phyloP scores from a whole-genome alignment of 2,888 invertebrate species.

The Caenorhabditis imperialis region DNA sequence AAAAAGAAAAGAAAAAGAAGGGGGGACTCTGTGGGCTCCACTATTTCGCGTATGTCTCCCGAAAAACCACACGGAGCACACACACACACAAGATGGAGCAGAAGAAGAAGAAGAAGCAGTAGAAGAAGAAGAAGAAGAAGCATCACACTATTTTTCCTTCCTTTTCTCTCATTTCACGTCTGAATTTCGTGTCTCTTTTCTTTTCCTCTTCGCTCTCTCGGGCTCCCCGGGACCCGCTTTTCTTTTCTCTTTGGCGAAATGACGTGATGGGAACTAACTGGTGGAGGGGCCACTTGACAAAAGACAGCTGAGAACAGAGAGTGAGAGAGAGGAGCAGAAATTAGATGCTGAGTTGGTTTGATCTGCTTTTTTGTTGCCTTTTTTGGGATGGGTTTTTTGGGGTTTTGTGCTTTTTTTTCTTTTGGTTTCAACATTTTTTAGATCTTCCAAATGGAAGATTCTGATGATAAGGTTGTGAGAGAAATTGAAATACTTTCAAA shows the following conservation, averaged over 20 bases:
- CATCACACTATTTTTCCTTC: constrained; percentile 50
- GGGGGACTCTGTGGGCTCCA: constrained; percentile 13
- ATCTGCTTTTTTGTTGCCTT: too few species aligned
- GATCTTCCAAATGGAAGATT: too few species aligned
- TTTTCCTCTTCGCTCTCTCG: constrained; percentile 12
- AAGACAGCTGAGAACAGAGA: constrained; percentile 14
- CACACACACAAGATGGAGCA: constrained; percentile 13
- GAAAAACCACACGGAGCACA: constrained; percentile 43
- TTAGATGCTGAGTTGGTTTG: too few species aligned
- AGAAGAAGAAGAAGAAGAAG: constrained; percentile 24
- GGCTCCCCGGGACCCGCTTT: constrained; percentile 9
- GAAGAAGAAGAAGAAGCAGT: constrained; percentile 17
- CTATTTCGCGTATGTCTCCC: constrained; percentile 19
- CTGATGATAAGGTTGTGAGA: too few species aligned
- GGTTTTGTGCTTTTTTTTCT: too few species aligned
- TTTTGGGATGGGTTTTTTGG: too few species aligned
- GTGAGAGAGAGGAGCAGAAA: too few species aligned
- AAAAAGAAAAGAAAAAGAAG: constrained; percentile 18
- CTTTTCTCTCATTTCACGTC: constrained; percentile 51
- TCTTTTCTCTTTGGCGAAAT: constrained; percentile 27
- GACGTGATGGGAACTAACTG: constrained; percentile 27
- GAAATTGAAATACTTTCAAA: too few species aligned
- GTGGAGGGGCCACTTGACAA: too few species aligned
- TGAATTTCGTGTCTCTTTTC: constrained; percentile 35
- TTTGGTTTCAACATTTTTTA: too few species aligned